Evolutionary conservation across 2,113 vertebrate genomes (phyloP).

Genomic region (Aegithalos caudatus): DNA sequence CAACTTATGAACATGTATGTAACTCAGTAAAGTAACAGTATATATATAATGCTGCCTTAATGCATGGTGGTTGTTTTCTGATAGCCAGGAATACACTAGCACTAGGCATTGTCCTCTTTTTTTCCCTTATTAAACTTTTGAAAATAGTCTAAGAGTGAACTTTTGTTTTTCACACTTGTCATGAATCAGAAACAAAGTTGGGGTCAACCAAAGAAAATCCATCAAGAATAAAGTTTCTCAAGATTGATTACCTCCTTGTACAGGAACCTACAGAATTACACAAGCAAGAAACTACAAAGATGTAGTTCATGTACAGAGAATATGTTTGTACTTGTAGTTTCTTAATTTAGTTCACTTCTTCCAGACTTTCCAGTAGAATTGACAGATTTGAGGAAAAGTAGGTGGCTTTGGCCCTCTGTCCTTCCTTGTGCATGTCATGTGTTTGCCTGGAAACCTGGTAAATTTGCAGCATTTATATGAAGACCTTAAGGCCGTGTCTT

Average conservation of each 20-base stretch:
- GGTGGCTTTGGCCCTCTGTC: not conserved
- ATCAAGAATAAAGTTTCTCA: not conserved
- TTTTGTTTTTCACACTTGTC: not conserved
- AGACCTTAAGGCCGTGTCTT: not conserved
- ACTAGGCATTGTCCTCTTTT: not conserved
- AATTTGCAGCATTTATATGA: not conserved
- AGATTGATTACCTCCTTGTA: not conserved
- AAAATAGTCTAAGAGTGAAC: not conserved
- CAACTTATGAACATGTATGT: not conserved
- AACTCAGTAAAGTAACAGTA: not conserved
- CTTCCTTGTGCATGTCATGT: rapidly evolving
- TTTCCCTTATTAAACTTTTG: not conserved
- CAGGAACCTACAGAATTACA: not conserved
- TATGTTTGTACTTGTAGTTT: not conserved
- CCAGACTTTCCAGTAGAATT: not conserved
- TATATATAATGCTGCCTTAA: not conserved
- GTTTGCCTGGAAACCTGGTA: not conserved
- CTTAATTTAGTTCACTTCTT: not conserved
- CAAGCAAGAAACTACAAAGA: not conserved
- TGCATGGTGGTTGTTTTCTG: not conserved
- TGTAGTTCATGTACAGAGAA: not conserved
- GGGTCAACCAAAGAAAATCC: not conserved
- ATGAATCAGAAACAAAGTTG: not conserved
- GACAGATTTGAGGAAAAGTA: not conserved
- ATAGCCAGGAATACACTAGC: not conserved